phyloP scores from a whole-genome alignment of 2,797 vertebrate genomes.

The Rhodeus uyekii region DNA sequence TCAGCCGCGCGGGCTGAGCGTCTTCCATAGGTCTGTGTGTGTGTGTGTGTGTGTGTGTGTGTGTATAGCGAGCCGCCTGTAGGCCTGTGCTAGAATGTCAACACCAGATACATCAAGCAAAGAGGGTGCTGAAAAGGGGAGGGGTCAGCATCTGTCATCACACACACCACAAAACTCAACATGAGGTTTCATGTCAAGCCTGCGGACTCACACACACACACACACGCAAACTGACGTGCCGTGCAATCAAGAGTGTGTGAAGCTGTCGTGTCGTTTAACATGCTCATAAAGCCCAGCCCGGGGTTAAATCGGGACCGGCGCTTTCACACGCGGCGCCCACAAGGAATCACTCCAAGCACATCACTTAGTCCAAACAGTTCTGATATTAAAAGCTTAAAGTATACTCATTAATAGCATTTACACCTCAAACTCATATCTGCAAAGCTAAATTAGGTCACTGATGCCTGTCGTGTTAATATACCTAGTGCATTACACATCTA shows the following conservation, averaged over 20 bases:
- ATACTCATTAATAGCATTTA: constrained; percentile 30
- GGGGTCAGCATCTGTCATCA: constrained; percentile 69
- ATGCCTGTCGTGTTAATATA: constrained; percentile 28
- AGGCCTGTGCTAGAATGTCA: constrained; percentile 59
- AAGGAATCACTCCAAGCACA: constrained; percentile 7
- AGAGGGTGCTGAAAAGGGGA: constrained; percentile 67
- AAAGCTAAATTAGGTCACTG: constrained; percentile 40
- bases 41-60: too few relatives aligned
- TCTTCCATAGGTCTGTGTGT: constrained; percentile 27
- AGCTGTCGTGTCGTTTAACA: constrained; percentile 71
- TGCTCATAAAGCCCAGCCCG: constrained; percentile 68
- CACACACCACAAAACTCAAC: constrained; percentile 60
- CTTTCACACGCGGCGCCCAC: constrained; percentile 22
- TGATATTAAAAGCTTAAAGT: constrained; percentile 28
- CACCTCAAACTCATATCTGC: constrained; percentile 2
- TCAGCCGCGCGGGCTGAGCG: background rate
- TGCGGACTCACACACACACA: constrained; percentile 10
- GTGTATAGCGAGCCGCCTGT: constrained; percentile 12
- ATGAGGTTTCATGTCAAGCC: constrained; percentile 67
- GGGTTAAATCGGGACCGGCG: constrained; percentile 73
- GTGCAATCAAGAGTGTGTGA: constrained; percentile 69
- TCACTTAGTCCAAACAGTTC: constrained; percentile 5
- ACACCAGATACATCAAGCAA: constrained; percentile 71
- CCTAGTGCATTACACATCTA: constrained; percentile 36
- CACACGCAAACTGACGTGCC: constrained; percentile 12